phyloP scores from a whole-genome alignment of 2,113 vertebrate genomes.

The Leucosticte australis region DNA sequence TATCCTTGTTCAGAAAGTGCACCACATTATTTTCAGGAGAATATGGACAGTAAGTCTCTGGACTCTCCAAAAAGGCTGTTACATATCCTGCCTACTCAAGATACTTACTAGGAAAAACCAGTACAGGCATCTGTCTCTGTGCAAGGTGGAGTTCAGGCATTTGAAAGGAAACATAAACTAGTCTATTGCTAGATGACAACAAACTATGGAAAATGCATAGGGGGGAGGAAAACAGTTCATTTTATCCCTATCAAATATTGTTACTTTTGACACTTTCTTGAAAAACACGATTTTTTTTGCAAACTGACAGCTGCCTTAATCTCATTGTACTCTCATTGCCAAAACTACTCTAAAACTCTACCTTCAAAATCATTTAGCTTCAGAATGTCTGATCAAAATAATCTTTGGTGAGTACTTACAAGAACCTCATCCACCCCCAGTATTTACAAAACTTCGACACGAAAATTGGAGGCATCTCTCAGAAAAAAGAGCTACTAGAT shows the following conservation, averaged over 20 bases:
- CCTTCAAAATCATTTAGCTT: neutral
- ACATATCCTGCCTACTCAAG: neutral
- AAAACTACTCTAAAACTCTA: neutral
- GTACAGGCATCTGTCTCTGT: neutral
- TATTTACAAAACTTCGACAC: neutral
- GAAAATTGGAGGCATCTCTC: neutral
- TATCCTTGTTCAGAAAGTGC: neutral
- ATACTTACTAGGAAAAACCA: neutral
- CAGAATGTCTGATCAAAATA: neutral
- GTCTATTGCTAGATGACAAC: neutral
- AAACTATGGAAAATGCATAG: neutral
- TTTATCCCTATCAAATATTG: neutral
- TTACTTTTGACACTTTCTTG: neutral
- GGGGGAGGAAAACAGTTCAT: neutral
- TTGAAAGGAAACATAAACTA: neutral
- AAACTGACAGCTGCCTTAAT: neutral
- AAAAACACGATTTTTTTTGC: neutral
- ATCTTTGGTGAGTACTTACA: neutral
- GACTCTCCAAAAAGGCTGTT: neutral
- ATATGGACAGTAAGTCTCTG: neutral
- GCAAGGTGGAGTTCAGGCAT: neutral
- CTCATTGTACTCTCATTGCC: neutral
- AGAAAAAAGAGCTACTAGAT: neutral
- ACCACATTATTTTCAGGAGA: neutral
- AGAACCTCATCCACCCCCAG: neutral